Evolutionary conservation across 2,888 invertebrate genomes (phyloP).

Genomic region (Limnephilus auricula): DNA sequence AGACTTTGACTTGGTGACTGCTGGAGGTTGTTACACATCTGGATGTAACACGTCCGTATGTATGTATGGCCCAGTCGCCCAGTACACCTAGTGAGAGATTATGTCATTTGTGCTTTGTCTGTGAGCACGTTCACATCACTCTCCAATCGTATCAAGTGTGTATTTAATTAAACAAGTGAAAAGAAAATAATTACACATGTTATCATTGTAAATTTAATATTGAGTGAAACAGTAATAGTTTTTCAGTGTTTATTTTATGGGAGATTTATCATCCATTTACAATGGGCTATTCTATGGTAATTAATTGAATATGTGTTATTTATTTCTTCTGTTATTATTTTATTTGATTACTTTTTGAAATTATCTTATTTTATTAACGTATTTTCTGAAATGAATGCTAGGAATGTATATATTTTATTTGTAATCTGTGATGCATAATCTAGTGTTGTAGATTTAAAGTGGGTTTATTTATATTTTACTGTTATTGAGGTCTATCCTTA

Average conservation of each 20-base stretch:
- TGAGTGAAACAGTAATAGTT: background rate
- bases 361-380: background rate
- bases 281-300: constrained; percentile 51
- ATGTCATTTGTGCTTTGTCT: constrained; percentile 46
- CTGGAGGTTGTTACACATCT: constrained; percentile 7
- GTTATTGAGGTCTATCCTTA: background rate
- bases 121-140: background rate
- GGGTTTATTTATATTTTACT: background rate
- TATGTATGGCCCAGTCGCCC: constrained; percentile 18
- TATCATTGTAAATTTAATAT: background rate
- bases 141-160: background rate
- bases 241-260: constrained; percentile 6
- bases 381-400: background rate
- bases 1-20: constrained; percentile 42
- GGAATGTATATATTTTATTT: background rate
- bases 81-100: constrained; percentile 19
- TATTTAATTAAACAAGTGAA: background rate
- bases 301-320: background rate
- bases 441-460: background rate
- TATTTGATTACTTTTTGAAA: background rate
- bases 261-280: background rate
- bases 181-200: background rate
- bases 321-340: background rate
- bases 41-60: constrained; percentile 16
- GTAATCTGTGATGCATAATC: background rate